Evolutionary conservation across 2,113 vertebrate genomes (phyloP), one percentile per base, ranked within the genome.

Genomic region (Eubucco bourcierii): DNA sequence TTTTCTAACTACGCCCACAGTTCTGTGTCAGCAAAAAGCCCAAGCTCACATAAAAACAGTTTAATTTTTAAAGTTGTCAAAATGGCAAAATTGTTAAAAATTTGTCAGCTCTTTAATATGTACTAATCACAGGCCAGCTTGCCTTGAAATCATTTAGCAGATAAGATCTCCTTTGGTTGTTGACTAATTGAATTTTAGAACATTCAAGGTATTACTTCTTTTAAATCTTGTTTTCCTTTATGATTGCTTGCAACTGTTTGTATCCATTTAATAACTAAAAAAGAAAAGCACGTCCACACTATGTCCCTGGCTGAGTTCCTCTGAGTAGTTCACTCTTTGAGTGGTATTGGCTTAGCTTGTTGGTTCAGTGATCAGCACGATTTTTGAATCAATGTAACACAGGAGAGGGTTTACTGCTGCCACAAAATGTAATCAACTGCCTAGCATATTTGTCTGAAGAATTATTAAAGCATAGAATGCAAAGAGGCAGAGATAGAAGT

Each of bases 381-480:
- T 92, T 95, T 94, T 61, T 44, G 71, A 73, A 88, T 82, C 91
- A 91, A n/a, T 75, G 73, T 80, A 93, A 71, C 78, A 80, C 29
- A 59, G 77, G 80, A 90, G 80, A 93, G 71, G 25, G 58, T 78
- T 95, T 94, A 86, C 67, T 37, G 74, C 77, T 81, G 79, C 88
- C 82, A 93, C 86, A 56, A 94, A 95, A 91, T 76, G 87, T 75
- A 86, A 94, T 92, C 76, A 93, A 86, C 55, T 58, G 44, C 75
- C 88, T 81, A 78, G 72, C 31, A 7, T 37, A 91, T 87, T 87
- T 78, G 90, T 93, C 93, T 95, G 86, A 95, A 93, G 94, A 95
- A 93, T 96, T 94, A 96, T 96, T 92, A 95, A 94, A 72, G 84
- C 88, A 58, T 47, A 77, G 83, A 89, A 92, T 72, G 67, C 80